phyloP scores from a whole-genome alignment of 2,113 vertebrate species.

The Ammodytes marinus region DNA sequence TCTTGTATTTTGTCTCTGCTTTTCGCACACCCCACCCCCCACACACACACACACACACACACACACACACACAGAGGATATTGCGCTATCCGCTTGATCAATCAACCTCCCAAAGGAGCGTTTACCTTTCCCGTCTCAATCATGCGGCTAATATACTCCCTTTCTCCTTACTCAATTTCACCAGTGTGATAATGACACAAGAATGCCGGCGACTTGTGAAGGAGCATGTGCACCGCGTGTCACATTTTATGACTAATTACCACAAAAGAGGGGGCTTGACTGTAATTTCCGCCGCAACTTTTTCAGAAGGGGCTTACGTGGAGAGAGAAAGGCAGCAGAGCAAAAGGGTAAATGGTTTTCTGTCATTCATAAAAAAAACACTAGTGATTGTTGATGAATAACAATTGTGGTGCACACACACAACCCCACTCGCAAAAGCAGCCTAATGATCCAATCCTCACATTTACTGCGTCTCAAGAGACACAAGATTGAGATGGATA shows the following conservation, averaged over 20 bases:
- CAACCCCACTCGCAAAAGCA: not conserved
- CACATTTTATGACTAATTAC: conserved; percentile 61
- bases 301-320: conserved; percentile 19
- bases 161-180: conserved; percentile 57
- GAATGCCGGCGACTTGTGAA: conserved; percentile 25
- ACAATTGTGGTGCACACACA: not conserved
- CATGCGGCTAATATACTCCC: conserved; percentile 50
- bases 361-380: conserved; percentile 32
- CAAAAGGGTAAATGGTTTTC: conserved; percentile 52
- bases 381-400: conserved; percentile 36
- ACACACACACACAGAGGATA: conserved; percentile 50
- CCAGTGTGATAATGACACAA: conserved; percentile 20
- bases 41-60: conserved; percentile 25
- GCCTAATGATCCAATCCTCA: not conserved
- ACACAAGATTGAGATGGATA: conserved; percentile 6
- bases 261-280: conserved; percentile 48
- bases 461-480: conserved; percentile 24
- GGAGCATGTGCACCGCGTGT: conserved; percentile 4
- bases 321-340: not conserved
- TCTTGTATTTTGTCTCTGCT: not conserved
- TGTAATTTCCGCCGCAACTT: conserved; percentile 46
- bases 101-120: conserved; percentile 52
- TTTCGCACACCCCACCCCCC: not conserved
- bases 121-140: conserved; percentile 60
- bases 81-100: conserved; percentile 51